Conservation (phyloP, 2,888 invertebrate genomes). For the Dusona sp. region DNA sequence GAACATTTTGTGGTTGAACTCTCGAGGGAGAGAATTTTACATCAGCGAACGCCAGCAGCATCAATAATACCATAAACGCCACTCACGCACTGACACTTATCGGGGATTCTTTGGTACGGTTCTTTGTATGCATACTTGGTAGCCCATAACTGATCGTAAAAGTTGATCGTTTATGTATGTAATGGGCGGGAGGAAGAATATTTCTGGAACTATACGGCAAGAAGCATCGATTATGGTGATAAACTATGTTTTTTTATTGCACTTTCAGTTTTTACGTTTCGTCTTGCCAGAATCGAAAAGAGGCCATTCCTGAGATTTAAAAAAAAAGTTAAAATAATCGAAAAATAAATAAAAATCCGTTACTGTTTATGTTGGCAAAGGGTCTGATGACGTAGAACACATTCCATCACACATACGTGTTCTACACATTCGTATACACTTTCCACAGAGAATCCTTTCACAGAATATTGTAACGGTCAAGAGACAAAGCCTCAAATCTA, state of each 20-base stretch:
- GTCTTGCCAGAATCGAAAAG: not conserved
- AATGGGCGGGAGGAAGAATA: not conserved
- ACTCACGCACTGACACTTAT: not conserved
- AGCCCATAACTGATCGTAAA: not conserved
- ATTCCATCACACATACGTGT: not conserved
- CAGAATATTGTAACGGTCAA: slow-evolving; percentile 22
- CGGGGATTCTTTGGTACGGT: not conserved
- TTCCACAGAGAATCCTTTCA: not conserved
- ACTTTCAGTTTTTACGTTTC: not conserved
- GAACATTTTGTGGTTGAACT: not conserved
- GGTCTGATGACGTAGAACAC: not conserved
- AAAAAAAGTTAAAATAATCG: not conserved
- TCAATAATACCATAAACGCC: slow-evolving; percentile 2
- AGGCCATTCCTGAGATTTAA: not conserved
- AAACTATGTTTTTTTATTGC: not conserved
- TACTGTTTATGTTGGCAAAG: not conserved
- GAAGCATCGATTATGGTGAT: not conserved
- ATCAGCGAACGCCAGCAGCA: not conserved
- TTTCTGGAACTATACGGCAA: not conserved
- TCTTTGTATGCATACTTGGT: not conserved
- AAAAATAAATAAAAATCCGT: not conserved
- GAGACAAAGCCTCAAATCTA: slow-evolving; percentile 28
- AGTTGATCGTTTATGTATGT: not conserved
- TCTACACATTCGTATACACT: not conserved
- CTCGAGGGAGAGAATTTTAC: not conserved